These are phyloP conservation scores for Sminthurinus aureus DNA, from an alignment of 2,888 invertebrate species.

Conservation along the genomic window DNA sequence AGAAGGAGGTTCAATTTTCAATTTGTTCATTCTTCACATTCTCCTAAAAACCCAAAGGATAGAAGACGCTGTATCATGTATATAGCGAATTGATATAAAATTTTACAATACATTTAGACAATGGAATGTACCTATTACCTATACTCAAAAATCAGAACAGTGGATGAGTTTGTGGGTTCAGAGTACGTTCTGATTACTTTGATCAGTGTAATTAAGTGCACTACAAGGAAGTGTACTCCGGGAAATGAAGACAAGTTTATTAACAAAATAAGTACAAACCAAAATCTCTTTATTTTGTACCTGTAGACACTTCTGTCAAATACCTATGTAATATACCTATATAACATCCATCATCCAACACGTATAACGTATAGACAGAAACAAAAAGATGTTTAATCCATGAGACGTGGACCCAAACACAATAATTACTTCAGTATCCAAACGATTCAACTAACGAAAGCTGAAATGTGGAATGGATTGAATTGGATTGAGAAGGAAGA, in stretches of 20 bases:
- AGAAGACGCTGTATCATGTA: too few relatives aligned
- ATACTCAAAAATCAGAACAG: neutral
- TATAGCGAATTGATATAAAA: too few relatives aligned
- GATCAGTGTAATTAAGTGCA: slow-evolving; percentile 29
- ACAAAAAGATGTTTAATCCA: too few relatives aligned
- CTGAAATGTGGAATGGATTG: too few relatives aligned
- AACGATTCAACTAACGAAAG: too few relatives aligned
- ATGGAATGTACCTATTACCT: neutral
- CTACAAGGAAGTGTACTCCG: too few relatives aligned
- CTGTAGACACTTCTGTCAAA: neutral
- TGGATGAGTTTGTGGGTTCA: slow-evolving; percentile 4
- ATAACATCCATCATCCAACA: neutral
- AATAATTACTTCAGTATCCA: too few relatives aligned
- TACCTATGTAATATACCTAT: neutral
- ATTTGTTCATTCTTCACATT: slow-evolving; percentile 8
- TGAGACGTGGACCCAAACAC: too few relatives aligned
- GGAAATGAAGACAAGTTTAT: slow-evolving; percentile 13
- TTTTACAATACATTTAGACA: too few relatives aligned
- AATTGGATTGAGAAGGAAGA: too few relatives aligned
- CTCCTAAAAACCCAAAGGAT: too few relatives aligned
- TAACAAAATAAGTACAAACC: slow-evolving; percentile 12
- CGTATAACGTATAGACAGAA: neutral
- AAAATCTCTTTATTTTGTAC: neutral
- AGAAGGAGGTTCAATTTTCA: neutral
- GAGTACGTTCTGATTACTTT: slow-evolving; percentile 1